phyloP scores from a whole-genome alignment of 1,140 invertebrate species.

The Artemia franciscana region DNA sequence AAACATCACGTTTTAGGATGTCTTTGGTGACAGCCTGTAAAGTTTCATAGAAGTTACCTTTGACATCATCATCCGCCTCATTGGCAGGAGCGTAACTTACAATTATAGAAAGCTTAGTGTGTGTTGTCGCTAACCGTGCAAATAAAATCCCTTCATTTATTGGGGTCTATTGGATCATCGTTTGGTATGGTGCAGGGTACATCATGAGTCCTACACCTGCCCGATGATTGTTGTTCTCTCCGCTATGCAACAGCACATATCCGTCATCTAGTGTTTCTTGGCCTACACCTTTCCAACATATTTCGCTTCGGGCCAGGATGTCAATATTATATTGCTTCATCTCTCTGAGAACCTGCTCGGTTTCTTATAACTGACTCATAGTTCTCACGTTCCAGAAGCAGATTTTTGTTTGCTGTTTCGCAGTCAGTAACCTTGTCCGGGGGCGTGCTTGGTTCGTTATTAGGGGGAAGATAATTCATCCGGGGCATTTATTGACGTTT shows the following conservation, averaged over 20 bases:
- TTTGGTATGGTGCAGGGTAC: no score
- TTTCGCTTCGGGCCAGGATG: not conserved
- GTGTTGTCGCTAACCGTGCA: not conserved
- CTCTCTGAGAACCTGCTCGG: not conserved
- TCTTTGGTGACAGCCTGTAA: not conserved
- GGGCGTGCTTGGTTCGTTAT: not conserved
- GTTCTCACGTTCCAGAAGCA: not conserved
- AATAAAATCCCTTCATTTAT: not conserved
- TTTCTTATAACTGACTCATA: not conserved
- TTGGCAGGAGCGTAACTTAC: not conserved
- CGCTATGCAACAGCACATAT: not conserved
- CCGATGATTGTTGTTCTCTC: not conserved
- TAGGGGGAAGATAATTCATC: not conserved
- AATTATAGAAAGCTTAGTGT: not conserved
- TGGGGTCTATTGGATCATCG: not conserved
- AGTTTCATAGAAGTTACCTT: not conserved
- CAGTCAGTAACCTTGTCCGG: not conserved
- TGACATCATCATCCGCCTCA: not conserved
- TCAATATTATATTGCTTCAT: not conserved
- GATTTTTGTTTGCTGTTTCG: not conserved
- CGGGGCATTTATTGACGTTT: not conserved
- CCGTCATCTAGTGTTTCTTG: not conserved
- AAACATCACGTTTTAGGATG: not conserved
- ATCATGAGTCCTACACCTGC: no score
- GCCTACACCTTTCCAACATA: not conserved